Evolutionary conservation across 2,113 vertebrate species (phyloP).

Genomic region (Ctenomys sociabilis): DNA sequence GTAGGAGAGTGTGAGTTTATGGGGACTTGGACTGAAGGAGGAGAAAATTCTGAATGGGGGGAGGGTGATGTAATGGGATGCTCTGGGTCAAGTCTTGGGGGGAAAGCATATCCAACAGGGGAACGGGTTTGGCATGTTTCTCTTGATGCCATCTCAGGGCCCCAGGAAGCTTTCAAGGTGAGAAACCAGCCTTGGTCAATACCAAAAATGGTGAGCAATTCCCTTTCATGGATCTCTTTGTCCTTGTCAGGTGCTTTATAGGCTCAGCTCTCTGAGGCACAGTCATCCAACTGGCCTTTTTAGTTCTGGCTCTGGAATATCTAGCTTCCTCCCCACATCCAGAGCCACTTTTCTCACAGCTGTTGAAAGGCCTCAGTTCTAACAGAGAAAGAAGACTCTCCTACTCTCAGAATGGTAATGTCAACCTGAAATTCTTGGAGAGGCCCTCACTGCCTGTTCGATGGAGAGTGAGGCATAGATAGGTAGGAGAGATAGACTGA

Average conservation of each 20-base stretch:
- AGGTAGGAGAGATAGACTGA: not conserved
- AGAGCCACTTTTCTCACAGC: not conserved
- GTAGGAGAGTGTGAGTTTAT: not conserved
- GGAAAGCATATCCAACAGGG: not conserved
- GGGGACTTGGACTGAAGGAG: not conserved
- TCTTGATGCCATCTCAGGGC: constrained; percentile 53
- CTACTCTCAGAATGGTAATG: not conserved
- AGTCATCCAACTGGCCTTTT: not conserved
- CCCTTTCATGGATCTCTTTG: not conserved
- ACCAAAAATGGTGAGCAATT: not conserved
- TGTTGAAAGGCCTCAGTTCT: not conserved
- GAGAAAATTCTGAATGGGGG: not conserved
- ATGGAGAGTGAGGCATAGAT: not conserved
- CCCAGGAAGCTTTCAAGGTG: constrained; percentile 53
- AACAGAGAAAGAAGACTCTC: not conserved
- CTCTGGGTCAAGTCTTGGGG: not conserved
- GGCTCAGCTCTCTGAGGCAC: not conserved
- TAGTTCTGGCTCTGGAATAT: not conserved
- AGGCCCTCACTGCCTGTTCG: not conserved
- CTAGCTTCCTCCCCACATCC: not conserved
- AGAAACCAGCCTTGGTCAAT: constrained; percentile 12
- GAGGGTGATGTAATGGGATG: not conserved
- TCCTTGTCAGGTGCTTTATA: not conserved
- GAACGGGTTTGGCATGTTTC: constrained; percentile 55
- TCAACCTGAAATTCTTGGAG: not conserved